Conservation (phyloP, 2,888 invertebrate genomes). For the Serripes groenlandicus region DNA sequence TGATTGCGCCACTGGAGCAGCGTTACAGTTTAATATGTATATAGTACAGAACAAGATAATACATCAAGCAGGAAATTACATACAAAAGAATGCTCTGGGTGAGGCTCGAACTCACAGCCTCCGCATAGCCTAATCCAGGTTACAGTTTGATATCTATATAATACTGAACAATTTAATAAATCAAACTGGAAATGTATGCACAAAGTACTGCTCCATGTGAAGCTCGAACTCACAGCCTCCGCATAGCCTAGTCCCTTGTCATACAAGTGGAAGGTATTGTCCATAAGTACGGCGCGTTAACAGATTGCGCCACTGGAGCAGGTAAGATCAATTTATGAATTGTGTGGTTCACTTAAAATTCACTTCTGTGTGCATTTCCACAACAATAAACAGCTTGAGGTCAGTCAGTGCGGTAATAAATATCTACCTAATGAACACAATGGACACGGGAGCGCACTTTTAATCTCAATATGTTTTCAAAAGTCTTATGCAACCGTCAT, state of each 20-base stretch:
- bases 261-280: conserved; percentile 6
- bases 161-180: not conserved
- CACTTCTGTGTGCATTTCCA: too few species aligned
- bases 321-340: too few species aligned
- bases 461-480: too few species aligned
- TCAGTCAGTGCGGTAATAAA: too few species aligned
- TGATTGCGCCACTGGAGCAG: not conserved
- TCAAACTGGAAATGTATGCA: not conserved
- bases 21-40: not conserved
- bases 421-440: too few species aligned
- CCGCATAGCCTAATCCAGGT: not conserved
- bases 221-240: not conserved
- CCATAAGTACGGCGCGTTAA: conserved; percentile 15
- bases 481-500: too few species aligned
- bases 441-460: too few species aligned
- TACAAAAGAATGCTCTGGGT: not conserved
- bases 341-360: too few species aligned
- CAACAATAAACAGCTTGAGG: too few species aligned
- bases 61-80: not conserved
- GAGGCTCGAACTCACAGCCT: not conserved
- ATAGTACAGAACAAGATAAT: not conserved
- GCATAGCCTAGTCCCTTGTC: conserved; percentile 3
- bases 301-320: conserved; percentile 13
- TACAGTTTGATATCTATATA: not conserved
- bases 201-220: not conserved